These are phyloP conservation scores for Teleopsis dalmanni DNA, from an alignment of 1,140 invertebrate species.

Conservation along the genomic window DNA sequence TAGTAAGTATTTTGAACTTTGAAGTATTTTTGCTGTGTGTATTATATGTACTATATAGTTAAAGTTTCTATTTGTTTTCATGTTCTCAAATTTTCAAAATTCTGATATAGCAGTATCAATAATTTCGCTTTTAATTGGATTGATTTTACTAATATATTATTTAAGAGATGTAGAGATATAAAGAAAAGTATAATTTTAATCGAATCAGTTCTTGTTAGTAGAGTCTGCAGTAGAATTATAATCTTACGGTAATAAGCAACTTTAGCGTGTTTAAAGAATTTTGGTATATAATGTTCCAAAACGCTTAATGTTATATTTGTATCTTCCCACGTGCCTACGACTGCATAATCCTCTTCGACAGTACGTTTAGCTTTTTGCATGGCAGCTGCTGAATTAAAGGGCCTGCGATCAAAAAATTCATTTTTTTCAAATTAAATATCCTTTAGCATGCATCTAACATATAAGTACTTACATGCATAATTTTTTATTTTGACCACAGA, in stretches of 20 bases:
- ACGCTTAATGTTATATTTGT: slow-evolving; percentile 76
- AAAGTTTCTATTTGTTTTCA: too few relatives aligned
- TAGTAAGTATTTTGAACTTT: too few relatives aligned
- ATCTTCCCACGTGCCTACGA: slow-evolving; percentile 83
- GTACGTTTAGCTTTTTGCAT: slow-evolving; percentile 74
- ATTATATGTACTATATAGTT: too few relatives aligned
- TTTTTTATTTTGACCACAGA: slow-evolving; percentile 74
- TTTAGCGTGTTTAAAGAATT: slow-evolving; percentile 71
- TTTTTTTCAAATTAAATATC: slow-evolving; percentile 14
- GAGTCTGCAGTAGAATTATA: background rate
- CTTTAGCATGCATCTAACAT: background rate
- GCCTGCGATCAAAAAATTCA: slow-evolving; percentile 46
- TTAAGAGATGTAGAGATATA: too few relatives aligned
- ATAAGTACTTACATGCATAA: slow-evolving; percentile 70
- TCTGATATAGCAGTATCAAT: too few relatives aligned
- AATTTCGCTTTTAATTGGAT: too few relatives aligned
- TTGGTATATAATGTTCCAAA: slow-evolving; percentile 73
- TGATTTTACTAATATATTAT: too few relatives aligned
- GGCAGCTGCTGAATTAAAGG: slow-evolving; percentile 73
- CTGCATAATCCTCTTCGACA: slow-evolving; percentile 77
- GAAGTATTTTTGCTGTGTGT: too few relatives aligned
- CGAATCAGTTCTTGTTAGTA: background rate
- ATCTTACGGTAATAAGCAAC: slow-evolving; percentile 70
- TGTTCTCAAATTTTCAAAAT: too few relatives aligned
- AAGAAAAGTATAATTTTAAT: too few relatives aligned